Evolutionary conservation across 2,113 vertebrate genomes (phyloP), one percentile per base, ranked within the genome.

Genomic region (Urocolius indicus): DNA sequence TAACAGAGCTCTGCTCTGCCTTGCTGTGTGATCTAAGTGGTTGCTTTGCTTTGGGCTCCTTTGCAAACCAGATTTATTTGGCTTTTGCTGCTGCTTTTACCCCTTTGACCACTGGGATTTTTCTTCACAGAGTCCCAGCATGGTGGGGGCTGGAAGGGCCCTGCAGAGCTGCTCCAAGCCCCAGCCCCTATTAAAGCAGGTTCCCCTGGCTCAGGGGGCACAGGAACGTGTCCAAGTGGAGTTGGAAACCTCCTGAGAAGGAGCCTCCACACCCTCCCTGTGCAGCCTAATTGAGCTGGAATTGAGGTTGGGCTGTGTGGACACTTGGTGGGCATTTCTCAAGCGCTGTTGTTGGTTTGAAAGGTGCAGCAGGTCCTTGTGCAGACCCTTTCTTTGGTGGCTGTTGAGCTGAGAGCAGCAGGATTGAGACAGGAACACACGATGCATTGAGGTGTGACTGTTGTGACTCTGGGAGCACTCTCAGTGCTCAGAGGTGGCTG

Each of bases 1-100:
- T 20, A 3, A 11, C 5, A 5, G 12, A 57, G 51, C 19, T 36
- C 0, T n/a, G 4, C 59, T 69, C 0, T 32, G 13, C 14, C 21
- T 57, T n/a, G 10, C 34, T 72, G 8, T 52, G 29, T n/a, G 10
- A 32, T 72, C 7, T 52, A 29, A 66, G 22, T 4, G 0, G 16
- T 2, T 20, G 16, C 24, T 46, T 66, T 77, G 55, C 23, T 65
- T 69, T 16, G 67, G 17, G 11, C 46, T 84, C 36, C 61, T 92
- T 43, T 51, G 54, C 52, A 29, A 76, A 77, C n/a, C 62, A 68
- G 43, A 19, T 9, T 10, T 59, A 14, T 32, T 75, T 93, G 84
- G 3, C 36, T 67, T n/a, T 10, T 5, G 10, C 34, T 68, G 62
- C 38, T 75, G 34, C 49, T 62, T 76, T 46, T 58, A 24, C 51